phyloP scores from a whole-genome alignment of 2,797 vertebrate genomes.

The Pachyuromys duprasi region DNA sequence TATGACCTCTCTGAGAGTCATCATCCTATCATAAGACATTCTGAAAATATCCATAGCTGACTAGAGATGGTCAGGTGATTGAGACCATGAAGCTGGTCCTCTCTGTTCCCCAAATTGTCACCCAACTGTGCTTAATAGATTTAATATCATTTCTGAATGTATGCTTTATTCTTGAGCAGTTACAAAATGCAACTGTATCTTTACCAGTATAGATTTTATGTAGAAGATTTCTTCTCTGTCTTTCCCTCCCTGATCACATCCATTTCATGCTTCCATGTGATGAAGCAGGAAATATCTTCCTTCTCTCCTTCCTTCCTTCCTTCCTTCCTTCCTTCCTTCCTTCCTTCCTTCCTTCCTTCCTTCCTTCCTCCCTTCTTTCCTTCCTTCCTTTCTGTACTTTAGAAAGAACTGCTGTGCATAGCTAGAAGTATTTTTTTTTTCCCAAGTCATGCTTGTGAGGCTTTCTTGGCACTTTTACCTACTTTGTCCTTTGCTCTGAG shows the following conservation, averaged over 20 bases:
- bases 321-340: background rate
- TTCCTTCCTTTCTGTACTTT: background rate
- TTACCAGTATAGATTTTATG: conserved; percentile 21
- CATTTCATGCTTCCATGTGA: background rate
- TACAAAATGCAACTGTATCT: conserved; percentile 42
- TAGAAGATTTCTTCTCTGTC: conserved; percentile 22
- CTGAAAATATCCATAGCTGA: background rate
- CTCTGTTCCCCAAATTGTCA: background rate
- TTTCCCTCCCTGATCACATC: background rate
- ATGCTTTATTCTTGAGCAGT: background rate
- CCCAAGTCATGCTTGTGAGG: background rate
- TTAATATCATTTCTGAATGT: conserved; percentile 34
- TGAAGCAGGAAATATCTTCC: conserved; percentile 21
- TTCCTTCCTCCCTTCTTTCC: too few relatives aligned
- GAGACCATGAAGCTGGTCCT: background rate
- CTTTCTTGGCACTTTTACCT: background rate
- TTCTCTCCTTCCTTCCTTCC: background rate
- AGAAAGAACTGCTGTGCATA: background rate
- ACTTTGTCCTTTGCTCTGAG: background rate
- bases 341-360: background rate
- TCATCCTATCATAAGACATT: background rate
- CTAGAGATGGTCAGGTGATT: background rate
- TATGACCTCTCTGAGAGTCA: background rate
- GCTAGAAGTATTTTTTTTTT: background rate
- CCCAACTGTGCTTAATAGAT: background rate